phyloP scores from a whole-genome alignment of 2,888 invertebrate species.

The Nomada fucata region DNA sequence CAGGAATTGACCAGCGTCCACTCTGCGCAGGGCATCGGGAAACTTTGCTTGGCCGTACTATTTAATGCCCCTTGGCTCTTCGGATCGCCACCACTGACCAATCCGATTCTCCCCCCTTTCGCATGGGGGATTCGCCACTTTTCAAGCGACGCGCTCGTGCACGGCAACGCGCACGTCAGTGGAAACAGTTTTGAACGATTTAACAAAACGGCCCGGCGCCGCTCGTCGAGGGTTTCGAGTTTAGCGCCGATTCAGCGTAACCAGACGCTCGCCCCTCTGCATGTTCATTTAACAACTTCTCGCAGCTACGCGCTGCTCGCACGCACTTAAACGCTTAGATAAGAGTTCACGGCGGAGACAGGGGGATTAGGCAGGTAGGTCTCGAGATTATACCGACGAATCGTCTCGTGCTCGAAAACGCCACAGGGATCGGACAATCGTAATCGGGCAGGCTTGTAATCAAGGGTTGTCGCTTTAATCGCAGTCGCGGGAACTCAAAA shows the following conservation, averaged over 20 bases:
- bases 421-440: constrained; percentile 17
- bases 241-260: constrained; percentile 49
- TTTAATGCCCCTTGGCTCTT: constrained; percentile 53
- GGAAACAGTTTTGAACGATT: constrained; percentile 59
- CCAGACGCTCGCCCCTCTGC: constrained; percentile 24
- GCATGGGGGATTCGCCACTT: constrained; percentile 7
- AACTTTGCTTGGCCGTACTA: constrained; percentile 52
- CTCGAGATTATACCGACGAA: constrained; percentile 39
- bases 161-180: constrained; percentile 30
- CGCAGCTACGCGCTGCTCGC: constrained; percentile 25
- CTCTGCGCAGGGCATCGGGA: constrained; percentile 45
- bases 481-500: constrained; percentile 4
- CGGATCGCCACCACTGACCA: constrained; percentile 6
- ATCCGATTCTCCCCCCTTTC: not conserved
- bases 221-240: constrained; percentile 45
- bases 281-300: constrained; percentile 48
- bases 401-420: not conserved
- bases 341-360: constrained; percentile 44
- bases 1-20: constrained; percentile 66
- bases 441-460: constrained; percentile 21
- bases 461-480: constrained; percentile 45
- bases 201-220: constrained; percentile 49
- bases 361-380: constrained; percentile 40
- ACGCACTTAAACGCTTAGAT: constrained; percentile 33
- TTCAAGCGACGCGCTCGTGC: constrained; percentile 7